Evolutionary conservation across 2,113 vertebrate genomes (phyloP).

Genomic region (Oncorhynchus clarkii): DNA sequence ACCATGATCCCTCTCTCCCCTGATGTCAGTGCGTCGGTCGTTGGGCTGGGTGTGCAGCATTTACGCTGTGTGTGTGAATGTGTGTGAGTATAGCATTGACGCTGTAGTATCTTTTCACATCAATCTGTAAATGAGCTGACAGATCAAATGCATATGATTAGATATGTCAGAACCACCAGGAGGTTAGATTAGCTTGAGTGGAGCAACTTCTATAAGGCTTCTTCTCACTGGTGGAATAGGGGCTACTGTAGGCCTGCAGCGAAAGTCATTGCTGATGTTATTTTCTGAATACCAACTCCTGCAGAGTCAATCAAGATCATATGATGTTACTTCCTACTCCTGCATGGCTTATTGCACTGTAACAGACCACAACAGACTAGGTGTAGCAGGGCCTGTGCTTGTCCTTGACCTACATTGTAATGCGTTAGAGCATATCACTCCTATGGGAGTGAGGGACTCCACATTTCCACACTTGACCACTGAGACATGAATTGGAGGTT

Average conservation of each 20-base stretch:
- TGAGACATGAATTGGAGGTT: slow-evolving; percentile 42
- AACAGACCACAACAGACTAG: too few relatives aligned
- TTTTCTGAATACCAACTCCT: too few relatives aligned
- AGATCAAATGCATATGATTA: slow-evolving; percentile 37
- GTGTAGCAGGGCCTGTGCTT: too few relatives aligned
- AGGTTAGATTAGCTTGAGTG: neutral
- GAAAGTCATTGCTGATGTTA: too few relatives aligned
- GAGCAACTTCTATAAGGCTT: neutral
- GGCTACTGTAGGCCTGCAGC: too few relatives aligned
- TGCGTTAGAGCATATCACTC: slow-evolving; percentile 29
- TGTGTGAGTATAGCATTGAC: neutral
- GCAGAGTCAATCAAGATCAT: too few relatives aligned
- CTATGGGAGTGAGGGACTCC: slow-evolving; percentile 35
- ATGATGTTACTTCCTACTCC: too few relatives aligned
- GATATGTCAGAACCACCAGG: too few relatives aligned
- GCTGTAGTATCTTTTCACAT: slow-evolving; percentile 31
- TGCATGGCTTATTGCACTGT: too few relatives aligned
- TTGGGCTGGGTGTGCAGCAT: neutral
- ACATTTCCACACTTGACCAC: slow-evolving; percentile 59
- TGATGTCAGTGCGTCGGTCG: slow-evolving; percentile 10
- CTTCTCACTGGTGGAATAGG: too few relatives aligned
- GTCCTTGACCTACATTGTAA: too few relatives aligned
- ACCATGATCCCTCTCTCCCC: slow-evolving; percentile 49
- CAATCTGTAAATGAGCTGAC: slow-evolving; percentile 34
- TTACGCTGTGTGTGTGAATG: neutral